Percentiles rank a stretch among this genome's conserved stretches.
These are phyloP conservation scores for Zoanthus gigantus DNA, from an alignment of 92 coral and sea anemone genomes.

Conservation along the genomic window DNA sequence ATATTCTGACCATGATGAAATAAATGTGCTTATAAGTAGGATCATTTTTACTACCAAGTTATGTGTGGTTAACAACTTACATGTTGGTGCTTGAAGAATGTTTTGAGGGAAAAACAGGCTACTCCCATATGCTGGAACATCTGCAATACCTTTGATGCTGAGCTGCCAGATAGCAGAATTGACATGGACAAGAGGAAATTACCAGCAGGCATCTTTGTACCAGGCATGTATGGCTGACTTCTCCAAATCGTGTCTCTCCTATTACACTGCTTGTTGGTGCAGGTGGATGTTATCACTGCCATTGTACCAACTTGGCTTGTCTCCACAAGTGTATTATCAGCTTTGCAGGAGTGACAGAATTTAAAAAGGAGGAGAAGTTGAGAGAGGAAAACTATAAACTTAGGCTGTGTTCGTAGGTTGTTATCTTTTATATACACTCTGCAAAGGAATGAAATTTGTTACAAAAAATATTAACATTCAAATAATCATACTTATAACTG, in stretches of 20 bases:
- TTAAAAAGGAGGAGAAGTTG: constrained; percentile 68
- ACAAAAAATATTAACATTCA: constrained; percentile 4
- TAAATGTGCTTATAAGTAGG: neutral
- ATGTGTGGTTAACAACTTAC: constrained; percentile 38
- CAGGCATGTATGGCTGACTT: constrained; percentile 72
- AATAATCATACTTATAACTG: neutral
- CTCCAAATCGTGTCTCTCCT: constrained; percentile 45
- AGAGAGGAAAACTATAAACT: constrained; percentile 70
- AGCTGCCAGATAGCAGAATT: constrained; percentile 56
- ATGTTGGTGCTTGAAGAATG: constrained; percentile 62
- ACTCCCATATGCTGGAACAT: constrained; percentile 71
- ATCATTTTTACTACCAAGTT: neutral
- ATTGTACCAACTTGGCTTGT: constrained; percentile 60
- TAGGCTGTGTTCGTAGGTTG: constrained; percentile 63
- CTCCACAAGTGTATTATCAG: constrained; percentile 47
- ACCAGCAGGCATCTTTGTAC: constrained; percentile 70
- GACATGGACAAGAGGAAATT: constrained; percentile 64
- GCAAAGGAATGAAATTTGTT: constrained; percentile 9
- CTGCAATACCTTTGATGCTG: constrained; percentile 61
- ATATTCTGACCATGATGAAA: neutral
- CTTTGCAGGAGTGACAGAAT: constrained; percentile 58
- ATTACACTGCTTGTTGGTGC: constrained; percentile 43
- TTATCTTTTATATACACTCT: constrained; percentile 41
- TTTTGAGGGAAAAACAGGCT: constrained; percentile 55
- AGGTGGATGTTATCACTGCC: constrained; percentile 66